Percentiles rank a stretch among this genome's conserved stretches.
Evolutionary conservation across 2,113 vertebrate species (phyloP).

Genomic region (Ptilonorhynchus violaceus): DNA sequence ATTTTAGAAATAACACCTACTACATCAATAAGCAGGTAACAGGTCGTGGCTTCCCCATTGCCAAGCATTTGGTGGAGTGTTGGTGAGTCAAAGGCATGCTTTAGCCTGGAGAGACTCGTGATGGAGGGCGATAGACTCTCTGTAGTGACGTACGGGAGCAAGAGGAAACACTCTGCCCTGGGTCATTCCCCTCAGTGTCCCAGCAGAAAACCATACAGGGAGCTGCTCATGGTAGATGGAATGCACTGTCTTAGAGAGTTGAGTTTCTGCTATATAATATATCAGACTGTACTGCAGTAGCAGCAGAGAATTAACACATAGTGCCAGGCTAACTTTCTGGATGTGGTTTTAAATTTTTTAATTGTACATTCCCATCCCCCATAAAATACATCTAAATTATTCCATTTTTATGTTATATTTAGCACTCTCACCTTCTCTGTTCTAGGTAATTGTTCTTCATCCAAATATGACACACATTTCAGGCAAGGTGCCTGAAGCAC

Average conservation of each 20-base stretch:
- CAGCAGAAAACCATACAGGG: not conserved
- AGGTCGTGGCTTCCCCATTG: rapidly evolving
- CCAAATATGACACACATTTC: not conserved
- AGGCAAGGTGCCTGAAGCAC: not conserved
- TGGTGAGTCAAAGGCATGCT: not conserved
- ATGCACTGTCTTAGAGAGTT: not conserved
- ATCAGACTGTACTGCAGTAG: not conserved
- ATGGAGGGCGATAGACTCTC: rapidly evolving
- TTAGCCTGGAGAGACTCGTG: rapidly evolving
- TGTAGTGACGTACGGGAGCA: rapidly evolving
- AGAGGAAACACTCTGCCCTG: too few species aligned
- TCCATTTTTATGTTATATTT: not conserved
- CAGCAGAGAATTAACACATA: not conserved
- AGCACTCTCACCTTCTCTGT: not conserved
- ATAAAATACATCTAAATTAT: not conserved
- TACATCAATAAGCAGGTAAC: not conserved
- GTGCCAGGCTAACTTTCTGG: not conserved
- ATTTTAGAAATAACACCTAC: not conserved
- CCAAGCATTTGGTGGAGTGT: not conserved
- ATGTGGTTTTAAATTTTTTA: not conserved
- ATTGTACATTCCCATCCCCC: not conserved
- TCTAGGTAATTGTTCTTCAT: not conserved
- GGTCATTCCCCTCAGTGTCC: rapidly evolving
- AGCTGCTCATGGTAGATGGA: not conserved
- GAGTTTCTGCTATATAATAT: not conserved